phyloP scores from a whole-genome alignment of 1,140 invertebrate species.

The Nasonia longicornis region DNA sequence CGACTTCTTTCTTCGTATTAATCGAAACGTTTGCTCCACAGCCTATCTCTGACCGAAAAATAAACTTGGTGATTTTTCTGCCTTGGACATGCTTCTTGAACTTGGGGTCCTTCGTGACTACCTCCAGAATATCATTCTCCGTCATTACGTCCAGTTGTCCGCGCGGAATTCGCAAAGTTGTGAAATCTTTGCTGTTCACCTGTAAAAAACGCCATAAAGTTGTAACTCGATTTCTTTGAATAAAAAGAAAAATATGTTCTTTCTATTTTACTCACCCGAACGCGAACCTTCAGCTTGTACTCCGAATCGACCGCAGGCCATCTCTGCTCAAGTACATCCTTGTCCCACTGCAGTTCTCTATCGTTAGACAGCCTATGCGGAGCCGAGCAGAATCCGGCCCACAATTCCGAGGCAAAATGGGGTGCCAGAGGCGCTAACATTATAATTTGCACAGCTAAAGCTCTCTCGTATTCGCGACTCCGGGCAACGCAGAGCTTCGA shows the following conservation, averaged over 20 bases:
- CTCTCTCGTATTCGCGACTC: constrained; percentile 83
- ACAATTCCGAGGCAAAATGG: constrained; percentile 91
- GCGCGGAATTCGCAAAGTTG: constrained; percentile 69
- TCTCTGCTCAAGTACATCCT: constrained; percentile 76
- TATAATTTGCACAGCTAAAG: constrained; percentile 83
- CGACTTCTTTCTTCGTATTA: constrained; percentile 44
- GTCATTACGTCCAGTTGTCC: constrained; percentile 69
- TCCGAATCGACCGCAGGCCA: constrained; percentile 87
- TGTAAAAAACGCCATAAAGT: constrained; percentile 53
- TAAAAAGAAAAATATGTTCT: constrained; percentile 38
- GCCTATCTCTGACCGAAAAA: constrained; percentile 50
- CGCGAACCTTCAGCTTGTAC: constrained; percentile 76
- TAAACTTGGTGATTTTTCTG: constrained; percentile 48
- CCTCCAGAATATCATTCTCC: constrained; percentile 69
- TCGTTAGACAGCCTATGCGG: constrained; percentile 68
- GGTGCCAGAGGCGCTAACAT: constrained; percentile 89
- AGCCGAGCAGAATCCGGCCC: constrained; percentile 80
- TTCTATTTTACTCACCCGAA: constrained; percentile 68
- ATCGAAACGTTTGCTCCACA: constrained; percentile 54
- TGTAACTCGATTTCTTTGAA: constrained; percentile 39
- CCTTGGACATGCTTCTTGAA: constrained; percentile 48
- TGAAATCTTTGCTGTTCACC: constrained; percentile 71
- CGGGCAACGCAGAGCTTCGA: constrained; percentile 72
- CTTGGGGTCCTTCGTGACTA: constrained; percentile 65
- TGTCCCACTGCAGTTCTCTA: constrained; percentile 74